phyloP scores from a whole-genome alignment of 2,888 invertebrate species.

The Platycheirus rosarum region DNA sequence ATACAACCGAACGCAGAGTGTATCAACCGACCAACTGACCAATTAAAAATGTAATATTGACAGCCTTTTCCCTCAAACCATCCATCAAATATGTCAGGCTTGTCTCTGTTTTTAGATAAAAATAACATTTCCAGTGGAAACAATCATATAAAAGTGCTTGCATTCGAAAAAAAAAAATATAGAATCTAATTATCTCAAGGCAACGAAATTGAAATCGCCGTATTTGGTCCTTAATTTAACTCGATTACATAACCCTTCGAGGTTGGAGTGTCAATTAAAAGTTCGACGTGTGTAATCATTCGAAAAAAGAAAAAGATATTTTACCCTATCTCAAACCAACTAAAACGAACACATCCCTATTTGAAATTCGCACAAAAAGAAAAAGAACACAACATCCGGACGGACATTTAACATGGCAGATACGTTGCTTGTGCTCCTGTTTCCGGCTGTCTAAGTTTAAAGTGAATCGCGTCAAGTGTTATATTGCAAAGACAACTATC shows the following conservation, averaged over 20 bases:
- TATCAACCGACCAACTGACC: constrained; percentile 46
- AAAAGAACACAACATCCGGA: constrained; percentile 22
- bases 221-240: constrained; percentile 12
- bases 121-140: constrained; percentile 38
- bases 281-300: constrained; percentile 52
- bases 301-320: constrained; percentile 17
- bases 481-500: constrained; percentile 38
- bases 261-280: constrained; percentile 61
- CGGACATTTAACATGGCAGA: constrained; percentile 56
- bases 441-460: constrained; percentile 38
- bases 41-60: constrained; percentile 49
- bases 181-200: constrained; percentile 49
- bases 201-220: constrained; percentile 26
- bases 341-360: constrained; percentile 16
- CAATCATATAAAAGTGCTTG: constrained; percentile 55
- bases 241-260: constrained; percentile 9
- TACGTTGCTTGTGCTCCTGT: constrained; percentile 24
- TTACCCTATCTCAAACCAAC: neutral
- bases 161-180: neutral
- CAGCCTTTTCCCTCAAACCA: neutral
- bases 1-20: neutral
- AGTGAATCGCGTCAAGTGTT: constrained; percentile 53
- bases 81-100: neutral
- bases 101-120: constrained; percentile 11
- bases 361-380: constrained; percentile 31